A percentile compares a stretch with the other conserved stretches of the same genome.
phyloP scores from a whole-genome alignment of 2,797 vertebrate species.

The Pseudocheirus occidentalis region DNA sequence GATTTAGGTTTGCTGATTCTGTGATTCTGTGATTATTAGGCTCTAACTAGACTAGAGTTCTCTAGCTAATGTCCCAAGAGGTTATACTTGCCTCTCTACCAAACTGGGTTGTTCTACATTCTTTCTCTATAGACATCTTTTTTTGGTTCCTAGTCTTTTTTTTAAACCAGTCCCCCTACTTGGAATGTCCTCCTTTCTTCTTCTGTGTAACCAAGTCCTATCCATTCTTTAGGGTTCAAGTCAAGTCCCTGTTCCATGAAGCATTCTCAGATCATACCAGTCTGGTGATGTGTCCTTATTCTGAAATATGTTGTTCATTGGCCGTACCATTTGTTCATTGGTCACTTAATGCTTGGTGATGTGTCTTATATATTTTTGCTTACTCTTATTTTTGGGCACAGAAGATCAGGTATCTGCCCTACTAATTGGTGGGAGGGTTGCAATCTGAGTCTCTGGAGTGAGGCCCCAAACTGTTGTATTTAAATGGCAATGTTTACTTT shows the following conservation, averaged over 20 bases:
- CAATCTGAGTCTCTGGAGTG: not conserved
- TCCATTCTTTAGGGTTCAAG: not conserved
- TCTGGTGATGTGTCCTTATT: not conserved
- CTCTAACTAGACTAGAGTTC: not conserved
- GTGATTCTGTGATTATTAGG: not conserved
- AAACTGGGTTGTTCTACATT: not conserved
- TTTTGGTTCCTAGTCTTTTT: not conserved
- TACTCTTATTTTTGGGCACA: not conserved
- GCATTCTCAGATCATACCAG: not conserved
- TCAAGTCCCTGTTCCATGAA: not conserved
- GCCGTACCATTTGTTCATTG: not conserved
- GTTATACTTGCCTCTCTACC: not conserved
- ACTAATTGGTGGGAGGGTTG: not conserved
- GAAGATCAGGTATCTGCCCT: not conserved
- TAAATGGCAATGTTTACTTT: not conserved
- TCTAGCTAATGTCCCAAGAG: not conserved
- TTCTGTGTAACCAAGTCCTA: not conserved
- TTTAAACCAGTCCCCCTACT: not conserved
- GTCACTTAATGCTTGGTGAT: not conserved
- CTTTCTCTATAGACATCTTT: not conserved
- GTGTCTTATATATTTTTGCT: not conserved
- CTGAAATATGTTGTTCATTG: not conserved
- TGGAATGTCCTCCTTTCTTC: not conserved
- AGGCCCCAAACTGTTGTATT: not conserved
- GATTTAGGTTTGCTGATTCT: constrained; percentile 7